Evolutionary conservation across 2,797 vertebrate species (phyloP).

Genomic region (Hapalemur alaotrensis): DNA sequence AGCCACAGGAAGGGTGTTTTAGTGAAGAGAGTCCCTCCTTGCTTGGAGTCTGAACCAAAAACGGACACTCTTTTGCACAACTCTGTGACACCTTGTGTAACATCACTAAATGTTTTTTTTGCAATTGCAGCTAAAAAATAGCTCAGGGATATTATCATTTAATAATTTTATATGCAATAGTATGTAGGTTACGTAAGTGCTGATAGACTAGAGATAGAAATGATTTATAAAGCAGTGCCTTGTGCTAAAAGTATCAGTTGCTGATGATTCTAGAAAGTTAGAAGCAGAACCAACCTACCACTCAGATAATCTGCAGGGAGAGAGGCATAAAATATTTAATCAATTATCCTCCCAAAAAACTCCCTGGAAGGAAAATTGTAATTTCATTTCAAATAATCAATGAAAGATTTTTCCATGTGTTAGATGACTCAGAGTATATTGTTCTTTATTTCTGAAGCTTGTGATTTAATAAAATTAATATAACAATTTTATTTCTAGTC

Average conservation of each 20-base stretch:
- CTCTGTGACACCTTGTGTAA: neutral
- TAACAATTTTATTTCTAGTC: neutral
- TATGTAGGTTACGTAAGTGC: slow-evolving; percentile 1
- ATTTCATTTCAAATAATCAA: slow-evolving; percentile 52
- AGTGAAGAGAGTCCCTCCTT: neutral
- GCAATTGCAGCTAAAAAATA: neutral
- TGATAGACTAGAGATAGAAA: slow-evolving; percentile 20
- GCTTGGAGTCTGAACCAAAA: neutral
- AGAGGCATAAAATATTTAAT: slow-evolving; percentile 23
- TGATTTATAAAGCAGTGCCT: slow-evolving; percentile 39
- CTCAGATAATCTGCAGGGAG: slow-evolving; percentile 12
- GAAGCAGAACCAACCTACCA: slow-evolving; percentile 46
- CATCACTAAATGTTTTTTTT: neutral
- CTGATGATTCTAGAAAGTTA: slow-evolving; percentile 58
- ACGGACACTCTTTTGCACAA: neutral
- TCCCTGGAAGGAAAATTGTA: slow-evolving; percentile 32
- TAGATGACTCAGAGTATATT: slow-evolving; percentile 24
- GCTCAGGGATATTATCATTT: neutral
- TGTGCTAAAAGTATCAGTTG: slow-evolving; percentile 67
- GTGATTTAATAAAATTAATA: slow-evolving; percentile 26
- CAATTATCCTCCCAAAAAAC: neutral
- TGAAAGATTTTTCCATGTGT: slow-evolving; percentile 10
- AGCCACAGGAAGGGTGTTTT: neutral
- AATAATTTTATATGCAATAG: neutral
- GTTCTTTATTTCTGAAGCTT: slow-evolving; percentile 5